A percentile compares a stretch with the other conserved stretches of the same genome.
Conservation (phyloP, 2,113 vertebrate genomes). For the Balaenoptera acutorostrata region DNA sequence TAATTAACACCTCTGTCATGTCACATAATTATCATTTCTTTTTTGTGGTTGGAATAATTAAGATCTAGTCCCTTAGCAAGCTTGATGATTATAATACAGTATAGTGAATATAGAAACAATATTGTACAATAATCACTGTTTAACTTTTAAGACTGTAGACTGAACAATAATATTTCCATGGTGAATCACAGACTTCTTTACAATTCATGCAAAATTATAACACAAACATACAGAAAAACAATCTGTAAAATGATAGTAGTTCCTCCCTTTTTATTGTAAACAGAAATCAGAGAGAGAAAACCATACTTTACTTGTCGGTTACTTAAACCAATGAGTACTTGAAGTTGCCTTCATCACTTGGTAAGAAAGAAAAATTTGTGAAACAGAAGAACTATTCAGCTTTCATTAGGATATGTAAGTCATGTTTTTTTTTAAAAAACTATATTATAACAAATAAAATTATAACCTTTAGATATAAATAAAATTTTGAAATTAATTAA, state of each 20-base stretch:
- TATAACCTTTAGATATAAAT: background rate
- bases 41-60: background rate
- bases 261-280: background rate
- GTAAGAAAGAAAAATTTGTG: background rate
- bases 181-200: background rate
- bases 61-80: background rate
- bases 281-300: background rate
- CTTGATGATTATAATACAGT: background rate
- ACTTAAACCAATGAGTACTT: background rate
- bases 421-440: background rate
- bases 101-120: background rate
- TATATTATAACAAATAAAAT: background rate
- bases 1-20: background rate
- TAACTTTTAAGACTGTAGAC: background rate
- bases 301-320: background rate
- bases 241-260: background rate
- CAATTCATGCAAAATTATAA: background rate
- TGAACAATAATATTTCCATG: background rate
- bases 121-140: background rate
- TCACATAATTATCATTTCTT: background rate
- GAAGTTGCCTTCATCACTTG: background rate
- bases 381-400: background rate
- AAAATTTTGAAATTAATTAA: constrained; percentile 45
- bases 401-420: background rate
- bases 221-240: background rate